phyloP scores from a whole-genome alignment of 2,888 invertebrate species.

The Tortricodes alternella region DNA sequence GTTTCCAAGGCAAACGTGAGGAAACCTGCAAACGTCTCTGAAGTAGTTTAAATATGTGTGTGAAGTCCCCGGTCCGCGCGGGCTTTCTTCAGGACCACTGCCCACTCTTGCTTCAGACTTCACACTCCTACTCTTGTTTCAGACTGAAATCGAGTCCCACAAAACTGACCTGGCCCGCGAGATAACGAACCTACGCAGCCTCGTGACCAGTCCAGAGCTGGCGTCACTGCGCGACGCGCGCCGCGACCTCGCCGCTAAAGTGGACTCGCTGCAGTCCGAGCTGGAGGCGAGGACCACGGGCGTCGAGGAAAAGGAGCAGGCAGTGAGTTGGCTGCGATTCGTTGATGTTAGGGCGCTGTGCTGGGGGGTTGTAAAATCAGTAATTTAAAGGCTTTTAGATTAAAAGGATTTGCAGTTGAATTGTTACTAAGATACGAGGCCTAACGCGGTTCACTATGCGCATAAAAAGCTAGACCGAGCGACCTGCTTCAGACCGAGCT shows the following conservation, averaged over 20 bases:
- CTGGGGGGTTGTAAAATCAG: neutral
- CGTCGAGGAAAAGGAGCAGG: slow-evolving; percentile 63
- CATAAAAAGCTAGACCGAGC: no score
- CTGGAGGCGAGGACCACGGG: slow-evolving; percentile 20
- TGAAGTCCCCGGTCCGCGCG: no score
- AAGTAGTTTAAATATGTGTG: no score
- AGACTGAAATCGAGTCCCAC: slow-evolving; percentile 77
- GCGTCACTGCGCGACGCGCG: slow-evolving; percentile 49
- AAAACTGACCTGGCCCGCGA: slow-evolving; percentile 66
- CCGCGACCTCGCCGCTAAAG: slow-evolving; percentile 40
- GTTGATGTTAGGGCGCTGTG: neutral
- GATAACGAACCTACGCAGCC: slow-evolving; percentile 62
- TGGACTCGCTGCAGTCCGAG: slow-evolving; percentile 41
- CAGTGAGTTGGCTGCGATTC: slow-evolving; percentile 45
- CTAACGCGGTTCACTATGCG: no score
- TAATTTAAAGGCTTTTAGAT: no score
- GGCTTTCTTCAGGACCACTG: no score
- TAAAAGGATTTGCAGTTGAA: no score
- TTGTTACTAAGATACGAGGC: no score
- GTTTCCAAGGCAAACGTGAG: no score
- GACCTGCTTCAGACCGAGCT: no score
- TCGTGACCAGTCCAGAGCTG: slow-evolving; percentile 60
- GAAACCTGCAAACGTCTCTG: no score
- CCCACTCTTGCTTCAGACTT: neutral
- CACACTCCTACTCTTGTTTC: slow-evolving; percentile 9